Conservation (phyloP, 2,113 vertebrate genomes). For the Micronisus gabar region DNA sequence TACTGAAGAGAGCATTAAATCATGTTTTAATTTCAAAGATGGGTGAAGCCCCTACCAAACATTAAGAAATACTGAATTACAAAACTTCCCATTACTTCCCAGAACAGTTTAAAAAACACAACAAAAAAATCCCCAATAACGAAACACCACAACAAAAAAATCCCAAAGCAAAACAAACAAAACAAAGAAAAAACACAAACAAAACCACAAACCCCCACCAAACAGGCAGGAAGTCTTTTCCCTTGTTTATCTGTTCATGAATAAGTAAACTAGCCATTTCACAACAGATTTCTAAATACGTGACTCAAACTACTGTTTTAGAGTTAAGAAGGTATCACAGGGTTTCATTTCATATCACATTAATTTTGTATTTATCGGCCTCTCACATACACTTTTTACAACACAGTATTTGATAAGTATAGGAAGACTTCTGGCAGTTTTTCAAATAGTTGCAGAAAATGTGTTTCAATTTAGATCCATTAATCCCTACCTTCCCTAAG, state of each 20-base stretch:
- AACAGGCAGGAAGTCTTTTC: background rate
- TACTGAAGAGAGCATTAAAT: background rate
- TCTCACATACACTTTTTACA: background rate
- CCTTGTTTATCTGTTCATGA: background rate
- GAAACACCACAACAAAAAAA: background rate
- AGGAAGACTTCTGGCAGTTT: background rate
- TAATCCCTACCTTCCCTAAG: background rate
- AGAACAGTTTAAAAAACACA: background rate
- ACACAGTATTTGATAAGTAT: accelerated
- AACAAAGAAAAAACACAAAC: background rate
- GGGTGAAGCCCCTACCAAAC: background rate
- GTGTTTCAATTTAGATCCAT: background rate
- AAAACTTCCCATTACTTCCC: background rate
- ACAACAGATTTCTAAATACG: background rate
- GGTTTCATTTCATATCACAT: background rate
- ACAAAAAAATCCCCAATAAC: background rate
- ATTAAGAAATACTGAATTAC: background rate
- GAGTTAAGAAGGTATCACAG: background rate
- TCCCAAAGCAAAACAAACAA: background rate
- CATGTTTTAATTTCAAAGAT: background rate
- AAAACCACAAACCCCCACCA: background rate
- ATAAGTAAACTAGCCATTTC: background rate
- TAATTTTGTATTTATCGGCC: accelerated
- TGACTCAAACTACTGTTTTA: background rate
- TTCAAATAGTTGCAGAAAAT: background rate